Base-by-base conservation (phyloP, 2,797 vertebrate genomes). In the Nyctibius grandis region DNA sequence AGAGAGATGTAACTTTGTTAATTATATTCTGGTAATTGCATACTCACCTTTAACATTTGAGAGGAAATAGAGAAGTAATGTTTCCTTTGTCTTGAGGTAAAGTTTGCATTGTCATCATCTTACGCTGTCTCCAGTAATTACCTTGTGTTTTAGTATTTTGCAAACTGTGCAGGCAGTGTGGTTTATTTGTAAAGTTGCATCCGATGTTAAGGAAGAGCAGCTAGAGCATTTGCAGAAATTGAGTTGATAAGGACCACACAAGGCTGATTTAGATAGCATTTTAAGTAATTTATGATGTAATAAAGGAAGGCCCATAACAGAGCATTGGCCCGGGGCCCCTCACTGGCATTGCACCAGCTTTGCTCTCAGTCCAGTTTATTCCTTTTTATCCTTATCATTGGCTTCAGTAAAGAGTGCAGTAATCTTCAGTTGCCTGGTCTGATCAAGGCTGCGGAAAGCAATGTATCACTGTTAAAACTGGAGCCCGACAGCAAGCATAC, bases 1-100 rank as follows among this genome's bases (percentile, higher is more conserved):
- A 75, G 45, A 79, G 23, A 74, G 56, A 36, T 61, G 70, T 50
- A 92, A 89, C 88, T 95, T 80, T 87, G 76, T 89, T 95, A 97
- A 95, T 96, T 95, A 85, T 77, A 84, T 88, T 74, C 92, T 94
- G 57, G 68, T 93, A 97, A 95, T 96, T 96, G 67, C 92, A 67
- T 61, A 40, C 68, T 95, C 77, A 90, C 91, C 91, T 96, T 89
- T 89, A 93, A 88, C 77, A 87, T 70, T 0, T 11, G 40, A 90
- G 38, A 73, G 64, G 67, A 92, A 91, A 77, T 7, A 87, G 80
- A 95, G 60, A 72, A 87, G 34, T 94, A 87, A 85, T 91, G 38
- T 91, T 95, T 92, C 75, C 68, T 95, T 91, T 94, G 64, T 83
- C 60, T 67, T 77, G 48, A 76, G 40, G 67, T 93, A 69, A 88